Evolutionary conservation across 2,888 invertebrate species (phyloP).

Genomic region (Nomada goodeniana): DNA sequence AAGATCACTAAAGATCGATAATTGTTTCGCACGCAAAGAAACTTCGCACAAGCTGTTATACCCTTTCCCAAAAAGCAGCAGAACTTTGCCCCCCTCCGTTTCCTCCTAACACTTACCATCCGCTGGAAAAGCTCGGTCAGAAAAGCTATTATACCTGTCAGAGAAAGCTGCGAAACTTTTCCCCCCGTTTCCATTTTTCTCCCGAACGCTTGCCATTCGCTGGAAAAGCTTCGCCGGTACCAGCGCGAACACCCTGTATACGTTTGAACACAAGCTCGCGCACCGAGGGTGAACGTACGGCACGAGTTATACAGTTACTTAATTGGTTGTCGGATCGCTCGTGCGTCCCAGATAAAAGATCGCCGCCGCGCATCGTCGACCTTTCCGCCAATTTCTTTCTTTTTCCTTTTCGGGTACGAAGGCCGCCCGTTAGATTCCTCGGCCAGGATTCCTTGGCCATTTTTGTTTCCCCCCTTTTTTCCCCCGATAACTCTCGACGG

Average conservation of each 20-base stretch:
- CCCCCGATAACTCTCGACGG: not conserved
- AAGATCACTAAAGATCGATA: too few species aligned
- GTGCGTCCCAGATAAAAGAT: conserved; percentile 50
- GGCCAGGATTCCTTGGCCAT: not conserved
- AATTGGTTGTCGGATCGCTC: conserved; percentile 77
- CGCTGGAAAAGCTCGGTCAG: too few species aligned
- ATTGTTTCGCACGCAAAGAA: too few species aligned
- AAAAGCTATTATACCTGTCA: too few species aligned
- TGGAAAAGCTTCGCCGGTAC: too few species aligned
- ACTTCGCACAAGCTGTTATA: too few species aligned
- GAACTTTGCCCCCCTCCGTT: too few species aligned
- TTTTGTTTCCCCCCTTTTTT: not conserved
- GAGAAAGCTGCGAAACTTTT: too few species aligned
- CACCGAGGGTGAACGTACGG: conserved; percentile 51
- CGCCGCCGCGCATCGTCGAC: conserved; percentile 28
- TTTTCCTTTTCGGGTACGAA: conserved; percentile 10
- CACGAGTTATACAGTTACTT: conserved; percentile 71
- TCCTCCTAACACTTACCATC: too few species aligned
- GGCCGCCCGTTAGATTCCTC: conserved; percentile 16
- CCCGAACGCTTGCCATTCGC: too few species aligned
- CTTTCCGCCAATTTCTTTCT: conserved; percentile 25
- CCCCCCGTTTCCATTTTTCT: too few species aligned
- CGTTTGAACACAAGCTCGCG: conserved; percentile 40
- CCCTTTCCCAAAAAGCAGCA: too few species aligned
- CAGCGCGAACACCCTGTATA: not conserved